Conservation (phyloP, 2,888 invertebrate genomes). For the Trachelus troglodyta region DNA sequence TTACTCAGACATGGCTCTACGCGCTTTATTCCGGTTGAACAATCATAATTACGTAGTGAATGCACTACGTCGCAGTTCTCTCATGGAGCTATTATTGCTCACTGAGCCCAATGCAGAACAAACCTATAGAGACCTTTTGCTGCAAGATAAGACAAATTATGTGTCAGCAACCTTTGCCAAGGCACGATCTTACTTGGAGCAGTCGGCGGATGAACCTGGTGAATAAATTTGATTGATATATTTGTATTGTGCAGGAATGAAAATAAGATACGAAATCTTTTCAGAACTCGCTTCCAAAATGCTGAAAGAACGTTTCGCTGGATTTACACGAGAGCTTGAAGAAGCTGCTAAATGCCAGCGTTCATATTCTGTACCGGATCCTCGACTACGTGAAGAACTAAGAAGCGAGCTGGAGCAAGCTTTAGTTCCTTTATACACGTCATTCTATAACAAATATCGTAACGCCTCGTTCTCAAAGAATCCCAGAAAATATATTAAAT, state of each 20-base stretch:
- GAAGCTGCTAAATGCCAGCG: constrained; percentile 87
- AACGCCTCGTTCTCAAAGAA: constrained; percentile 90
- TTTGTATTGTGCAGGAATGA: neutral
- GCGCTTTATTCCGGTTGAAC: constrained; percentile 91
- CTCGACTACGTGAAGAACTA: constrained; percentile 86
- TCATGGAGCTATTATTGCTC: constrained; percentile 83
- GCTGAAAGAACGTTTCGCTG: constrained; percentile 65
- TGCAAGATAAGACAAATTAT: constrained; percentile 56
- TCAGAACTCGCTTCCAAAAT: constrained; percentile 68
- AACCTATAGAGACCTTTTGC: constrained; percentile 81
- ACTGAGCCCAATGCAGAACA: constrained; percentile 89
- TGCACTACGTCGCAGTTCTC: constrained; percentile 85
- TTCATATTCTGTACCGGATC: constrained; percentile 93
- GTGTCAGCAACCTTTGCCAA: constrained; percentile 58
- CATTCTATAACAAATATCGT: constrained; percentile 82
- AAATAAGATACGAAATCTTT: constrained; percentile 29
- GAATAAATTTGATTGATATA: neutral
- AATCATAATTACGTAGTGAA: constrained; percentile 96
- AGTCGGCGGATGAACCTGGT: constrained; percentile 59
- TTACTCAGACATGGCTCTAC: constrained; percentile 86
- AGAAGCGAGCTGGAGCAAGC: constrained; percentile 91
- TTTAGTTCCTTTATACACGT: constrained; percentile 86
- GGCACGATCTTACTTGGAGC: constrained; percentile 54
- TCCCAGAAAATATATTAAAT: constrained; percentile 92
- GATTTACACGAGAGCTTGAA: constrained; percentile 96